Evolutionary conservation across 2,888 invertebrate species (phyloP), one percentile per base, ranked within the genome.

Genomic region (Epinotia nisella): DNA sequence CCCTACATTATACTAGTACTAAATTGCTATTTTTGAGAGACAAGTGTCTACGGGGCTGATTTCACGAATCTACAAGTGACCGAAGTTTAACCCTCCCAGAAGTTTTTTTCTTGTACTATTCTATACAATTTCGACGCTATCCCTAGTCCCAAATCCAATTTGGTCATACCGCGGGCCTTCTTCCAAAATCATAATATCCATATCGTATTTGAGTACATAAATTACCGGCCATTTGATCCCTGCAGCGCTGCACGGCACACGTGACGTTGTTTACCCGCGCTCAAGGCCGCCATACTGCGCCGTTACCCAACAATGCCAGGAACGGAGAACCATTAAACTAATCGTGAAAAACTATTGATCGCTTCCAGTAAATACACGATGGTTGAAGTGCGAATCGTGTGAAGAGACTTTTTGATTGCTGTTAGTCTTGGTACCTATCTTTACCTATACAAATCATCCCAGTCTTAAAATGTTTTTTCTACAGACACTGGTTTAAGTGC

Each of bases 181-280:
- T 13, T 15, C 15, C 3, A 15, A 45, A 45, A 35, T 35, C 15
- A 45, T 45, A 13, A 5, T 45, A 15, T 45, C 45, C 15, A 15
- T 45, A 13, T 15, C 15, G 45, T 4, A 45, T 45, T 45, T 45
- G 15, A 45, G 45, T 45, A 45, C 15, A 53, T 17, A 19, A 53
- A 17, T 19, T 53, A 19, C 29, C 45, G 49, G 49, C n/a, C 19
- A 19, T 53, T 62, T 49, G 62, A 62, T 62, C 62, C 62, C 62
- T 21, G 45, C 45, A 49, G 59, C 17, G 39, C 39, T 53, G 62
- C 29, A 49, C 49, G 29, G 49, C 49, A 49, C 62, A 62, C 62
- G 62, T 62, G 62, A 62, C 62, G 29, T 11, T 62, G 62, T 62
- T 51, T 62, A 49, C 49, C 45, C 62, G 62, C 62, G 62, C 49